Percentiles rank a stretch among this genome's conserved stretches.
Evolutionary conservation across 92 coral and sea anemone genomes (phyloP).

Genomic region (Heteractis magnifica): DNA sequence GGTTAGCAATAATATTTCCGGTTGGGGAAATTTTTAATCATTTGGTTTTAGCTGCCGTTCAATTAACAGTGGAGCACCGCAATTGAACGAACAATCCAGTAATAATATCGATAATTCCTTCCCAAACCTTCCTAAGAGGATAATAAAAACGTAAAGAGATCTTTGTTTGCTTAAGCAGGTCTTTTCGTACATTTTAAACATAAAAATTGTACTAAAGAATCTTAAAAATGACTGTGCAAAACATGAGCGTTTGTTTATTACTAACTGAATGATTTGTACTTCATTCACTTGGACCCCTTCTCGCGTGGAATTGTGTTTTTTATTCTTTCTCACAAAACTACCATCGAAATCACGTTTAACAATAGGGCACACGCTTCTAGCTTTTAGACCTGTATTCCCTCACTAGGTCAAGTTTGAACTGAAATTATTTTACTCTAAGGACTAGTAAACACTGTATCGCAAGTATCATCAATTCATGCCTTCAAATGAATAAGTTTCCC

Average conservation of each 20-base stretch:
- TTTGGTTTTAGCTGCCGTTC: constrained; percentile 7
- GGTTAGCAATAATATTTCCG: not conserved
- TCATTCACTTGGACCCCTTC: not conserved
- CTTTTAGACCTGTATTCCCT: not conserved
- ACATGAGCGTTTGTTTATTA: not conserved
- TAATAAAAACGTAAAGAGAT: not conserved
- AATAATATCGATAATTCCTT: constrained; percentile 5
- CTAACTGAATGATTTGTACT: not conserved
- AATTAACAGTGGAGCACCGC: constrained; percentile 17
- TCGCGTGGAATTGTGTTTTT: not conserved
- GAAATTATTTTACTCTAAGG: too few species aligned
- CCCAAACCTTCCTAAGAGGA: not conserved
- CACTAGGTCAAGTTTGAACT: too few species aligned
- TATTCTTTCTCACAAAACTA: not conserved
- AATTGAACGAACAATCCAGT: constrained; percentile 8
- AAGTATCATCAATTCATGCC: not conserved
- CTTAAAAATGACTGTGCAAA: not conserved
- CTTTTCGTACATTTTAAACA: not conserved
- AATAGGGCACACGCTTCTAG: not conserved
- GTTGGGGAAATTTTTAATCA: constrained; percentile 4
- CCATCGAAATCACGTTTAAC: not conserved
- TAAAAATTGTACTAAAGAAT: not conserved
- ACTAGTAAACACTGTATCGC: not conserved
- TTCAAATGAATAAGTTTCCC: not conserved
- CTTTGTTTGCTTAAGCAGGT: not conserved